phyloP scores from a whole-genome alignment of 2,888 invertebrate genomes.

The Himalopsyche anomala region DNA sequence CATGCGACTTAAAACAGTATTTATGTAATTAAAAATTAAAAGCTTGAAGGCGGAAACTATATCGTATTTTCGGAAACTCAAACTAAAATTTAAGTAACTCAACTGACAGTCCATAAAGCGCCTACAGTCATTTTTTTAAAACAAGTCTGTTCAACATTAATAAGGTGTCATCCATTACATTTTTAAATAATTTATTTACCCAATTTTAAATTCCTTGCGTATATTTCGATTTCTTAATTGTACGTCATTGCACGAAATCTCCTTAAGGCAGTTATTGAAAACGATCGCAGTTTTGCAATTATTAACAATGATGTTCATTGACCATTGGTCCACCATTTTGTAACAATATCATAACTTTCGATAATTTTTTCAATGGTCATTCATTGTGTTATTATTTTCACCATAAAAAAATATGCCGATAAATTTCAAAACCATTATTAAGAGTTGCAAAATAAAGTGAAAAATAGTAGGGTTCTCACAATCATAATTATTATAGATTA shows the following conservation, averaged over 20 bases:
- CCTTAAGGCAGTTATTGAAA: background rate
- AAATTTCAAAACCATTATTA: slow-evolving; percentile 8
- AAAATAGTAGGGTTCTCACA: background rate
- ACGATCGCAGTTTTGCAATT: background rate
- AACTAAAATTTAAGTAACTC: no score
- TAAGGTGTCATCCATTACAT: no score
- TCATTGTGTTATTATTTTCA: slow-evolving; percentile 23
- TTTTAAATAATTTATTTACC: background rate
- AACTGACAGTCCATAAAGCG: no score
- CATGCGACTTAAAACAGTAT: no score
- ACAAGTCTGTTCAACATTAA: no score
- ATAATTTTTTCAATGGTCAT: slow-evolving; percentile 11
- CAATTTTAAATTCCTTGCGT: background rate
- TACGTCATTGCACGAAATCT: background rate
- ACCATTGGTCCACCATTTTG: slow-evolving; percentile 17
- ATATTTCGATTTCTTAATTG: background rate
- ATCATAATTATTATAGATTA: background rate
- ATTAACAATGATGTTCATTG: slow-evolving; percentile 23
- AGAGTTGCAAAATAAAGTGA: background rate
- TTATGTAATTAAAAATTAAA: no score
- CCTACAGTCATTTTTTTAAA: no score
- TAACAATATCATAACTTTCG: background rate
- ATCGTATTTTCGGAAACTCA: no score
- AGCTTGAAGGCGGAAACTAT: no score
- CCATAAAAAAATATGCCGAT: slow-evolving; percentile 9